phyloP scores from a whole-genome alignment of 2,113 vertebrate species.

The Dissostichus mawsoni region DNA sequence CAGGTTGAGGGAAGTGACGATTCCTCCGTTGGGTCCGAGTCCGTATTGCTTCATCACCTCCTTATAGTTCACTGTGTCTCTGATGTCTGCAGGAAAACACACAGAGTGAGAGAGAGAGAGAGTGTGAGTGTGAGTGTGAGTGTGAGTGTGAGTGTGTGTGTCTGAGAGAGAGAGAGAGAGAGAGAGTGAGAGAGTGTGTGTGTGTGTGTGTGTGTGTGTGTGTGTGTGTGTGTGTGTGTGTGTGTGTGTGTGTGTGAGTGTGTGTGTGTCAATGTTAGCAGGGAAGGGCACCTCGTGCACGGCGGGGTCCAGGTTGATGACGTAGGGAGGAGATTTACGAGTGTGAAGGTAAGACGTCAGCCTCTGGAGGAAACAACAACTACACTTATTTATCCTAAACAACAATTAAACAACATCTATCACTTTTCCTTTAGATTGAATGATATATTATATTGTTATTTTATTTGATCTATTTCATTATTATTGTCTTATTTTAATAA shows the following conservation, averaged over 20 bases:
- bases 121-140: too few species aligned
- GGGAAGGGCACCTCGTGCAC: constrained; percentile 94
- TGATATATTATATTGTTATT: too few species aligned
- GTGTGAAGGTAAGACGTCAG: constrained; percentile 88
- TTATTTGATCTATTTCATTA: too few species aligned
- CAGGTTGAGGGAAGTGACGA: constrained; percentile 96
- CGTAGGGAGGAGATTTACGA: constrained; percentile 87
- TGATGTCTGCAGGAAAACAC: constrained; percentile 86
- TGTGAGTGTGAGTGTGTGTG: constrained; percentile 53
- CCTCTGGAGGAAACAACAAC: constrained; percentile 80
- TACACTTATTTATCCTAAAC: too few species aligned
- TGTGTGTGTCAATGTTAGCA: constrained; percentile 92
- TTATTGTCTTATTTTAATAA: too few species aligned
- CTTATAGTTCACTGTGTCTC: constrained; percentile 98
- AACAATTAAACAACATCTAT: too few species aligned
- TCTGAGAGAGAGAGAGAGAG: too few species aligned
- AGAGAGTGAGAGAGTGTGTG: too few species aligned
- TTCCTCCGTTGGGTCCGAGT: constrained; percentile 96
- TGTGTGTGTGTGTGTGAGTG: too few species aligned
- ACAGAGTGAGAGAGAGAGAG: too few species aligned
- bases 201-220: too few species aligned
- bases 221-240: constrained; percentile 49
- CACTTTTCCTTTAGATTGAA: too few species aligned
- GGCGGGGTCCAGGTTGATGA: constrained; percentile 96
- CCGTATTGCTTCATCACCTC: constrained; percentile 99